Base-by-base conservation (phyloP, 2,113 vertebrate species). In the Maccullochella peelii region DNA sequence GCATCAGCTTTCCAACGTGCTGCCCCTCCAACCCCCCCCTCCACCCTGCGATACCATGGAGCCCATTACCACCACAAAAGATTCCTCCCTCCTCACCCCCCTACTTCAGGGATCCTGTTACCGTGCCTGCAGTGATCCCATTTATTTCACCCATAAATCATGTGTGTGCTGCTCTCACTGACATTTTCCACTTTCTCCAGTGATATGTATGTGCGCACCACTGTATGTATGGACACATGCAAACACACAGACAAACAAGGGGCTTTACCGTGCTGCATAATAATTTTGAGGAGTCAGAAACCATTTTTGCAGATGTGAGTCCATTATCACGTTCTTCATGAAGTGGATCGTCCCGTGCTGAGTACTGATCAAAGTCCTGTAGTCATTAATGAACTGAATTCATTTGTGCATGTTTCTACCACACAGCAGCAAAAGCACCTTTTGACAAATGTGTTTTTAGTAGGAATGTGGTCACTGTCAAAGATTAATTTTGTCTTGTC, bases 101-200 rank as follows among this genome's bases (percentile, higher is more conserved):
- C 38, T 40, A 16, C 67, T 52, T 23, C 63, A 57, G 75, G 58
- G 85, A 79, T 93, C 89, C 61, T 14, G 70, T 88, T 90, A 88
- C 88, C 8, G 75, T 78, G 84, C 84, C 77, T 66, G 73, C 77
- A 84, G 61, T 84, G 85, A 88, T 87, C 77, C 88, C 82, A 87
- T 90, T 89, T 89, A 80, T 90, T 89, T 92, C 57, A 15, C 27
- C 70, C 80, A 86, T 87, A 87, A 91, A 88, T 92, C 86, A 91
- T 8, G 15, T 8, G 77, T 59, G 66, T 75, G 80, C 77, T 18
- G 50, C 74, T 73, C 77, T 62, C 82, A 8, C 66, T 74, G 88
- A 88, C 86, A 82, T 73, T 87, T 86, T 76, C 84, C 79, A 74
- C 81, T 63, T 75, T 79, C 61, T 77, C 67, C 68, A 20, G 8